Conservation (phyloP, 2,797 vertebrate genomes). For the Moxostoma hubbsi region DNA sequence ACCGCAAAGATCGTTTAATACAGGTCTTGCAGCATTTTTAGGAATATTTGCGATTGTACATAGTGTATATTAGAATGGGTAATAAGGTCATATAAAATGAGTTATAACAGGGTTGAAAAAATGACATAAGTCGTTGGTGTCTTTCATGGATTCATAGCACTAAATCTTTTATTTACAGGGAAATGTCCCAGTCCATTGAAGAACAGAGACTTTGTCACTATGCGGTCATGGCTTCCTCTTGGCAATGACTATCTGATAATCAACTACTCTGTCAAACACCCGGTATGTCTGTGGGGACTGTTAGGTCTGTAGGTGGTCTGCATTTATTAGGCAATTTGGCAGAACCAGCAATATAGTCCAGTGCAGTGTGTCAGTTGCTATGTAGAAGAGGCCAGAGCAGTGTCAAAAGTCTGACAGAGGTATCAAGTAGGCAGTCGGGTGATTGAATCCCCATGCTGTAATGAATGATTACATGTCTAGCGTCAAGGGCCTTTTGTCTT, state of each 20-base stretch:
- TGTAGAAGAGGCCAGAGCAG: conserved; percentile 45
- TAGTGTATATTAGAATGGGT: background rate
- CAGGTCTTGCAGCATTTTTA: background rate
- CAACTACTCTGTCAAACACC: conserved; percentile 92
- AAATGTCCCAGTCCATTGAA: conserved; percentile 84
- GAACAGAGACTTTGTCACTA: conserved; percentile 90
- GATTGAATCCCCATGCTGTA: conserved; percentile 49
- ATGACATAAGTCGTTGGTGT: background rate
- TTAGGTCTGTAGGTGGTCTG: conserved; percentile 36
- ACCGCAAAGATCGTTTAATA: background rate
- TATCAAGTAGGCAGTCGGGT: conserved; percentile 48
- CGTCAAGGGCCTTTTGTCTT: conserved; percentile 38
- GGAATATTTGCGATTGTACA: background rate
- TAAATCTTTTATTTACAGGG: conserved; percentile 74
- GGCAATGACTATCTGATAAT: conserved; percentile 89
- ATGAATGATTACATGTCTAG: conserved; percentile 56
- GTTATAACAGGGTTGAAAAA: background rate
- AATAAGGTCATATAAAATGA: background rate
- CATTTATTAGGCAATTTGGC: background rate
- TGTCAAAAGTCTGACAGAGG: conserved; percentile 53
- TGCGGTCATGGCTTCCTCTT: conserved; percentile 89
- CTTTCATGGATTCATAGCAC: background rate
- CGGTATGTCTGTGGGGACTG: conserved; percentile 72
- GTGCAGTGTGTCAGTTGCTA: conserved; percentile 51
- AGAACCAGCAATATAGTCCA: conserved; percentile 27